Evolutionary conservation across 2,797 vertebrate species (phyloP).

Genomic region (Percopsis omiscomaycus): DNA sequence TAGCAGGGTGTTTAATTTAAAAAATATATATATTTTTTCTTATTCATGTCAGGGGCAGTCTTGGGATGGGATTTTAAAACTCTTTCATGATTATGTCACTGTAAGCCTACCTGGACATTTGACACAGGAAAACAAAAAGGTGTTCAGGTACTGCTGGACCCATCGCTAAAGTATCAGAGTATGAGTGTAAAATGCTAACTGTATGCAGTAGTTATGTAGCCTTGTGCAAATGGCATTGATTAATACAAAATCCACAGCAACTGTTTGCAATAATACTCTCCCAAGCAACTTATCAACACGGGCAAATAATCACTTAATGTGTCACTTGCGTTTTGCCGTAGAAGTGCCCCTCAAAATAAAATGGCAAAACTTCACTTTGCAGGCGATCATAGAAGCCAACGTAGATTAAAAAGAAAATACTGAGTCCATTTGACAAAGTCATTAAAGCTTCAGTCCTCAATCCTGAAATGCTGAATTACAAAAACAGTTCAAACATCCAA

Average conservation of each 20-base stretch:
- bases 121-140: constrained; percentile 22
- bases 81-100: constrained; percentile 54
- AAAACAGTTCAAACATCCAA: constrained; percentile 21
- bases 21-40: constrained; percentile 39
- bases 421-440: constrained; percentile 55
- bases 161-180: constrained; percentile 21
- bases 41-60: constrained; percentile 30
- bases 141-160: constrained; percentile 11
- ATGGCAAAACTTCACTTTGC: constrained; percentile 55
- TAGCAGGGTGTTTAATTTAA: constrained; percentile 38
- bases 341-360: constrained; percentile 40
- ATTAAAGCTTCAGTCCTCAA: constrained; percentile 57
- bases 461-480: constrained; percentile 28
- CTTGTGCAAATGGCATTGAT: constrained; percentile 67
- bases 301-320: constrained; percentile 21
- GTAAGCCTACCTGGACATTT: constrained; percentile 17
- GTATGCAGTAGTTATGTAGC: constrained; percentile 42
- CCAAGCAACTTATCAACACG: constrained; percentile 35
- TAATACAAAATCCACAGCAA: constrained; percentile 65
- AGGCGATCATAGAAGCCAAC: constrained; percentile 49
- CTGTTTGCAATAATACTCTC: constrained; percentile 52
- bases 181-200: constrained; percentile 35
- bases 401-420: constrained; percentile 59
- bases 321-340: constrained; percentile 35
- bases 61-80: constrained; percentile 40